Percentiles rank a stretch among this genome's conserved stretches.
phyloP scores from a whole-genome alignment of 1,140 invertebrate genomes.

The Hylaeus anthracinus region DNA sequence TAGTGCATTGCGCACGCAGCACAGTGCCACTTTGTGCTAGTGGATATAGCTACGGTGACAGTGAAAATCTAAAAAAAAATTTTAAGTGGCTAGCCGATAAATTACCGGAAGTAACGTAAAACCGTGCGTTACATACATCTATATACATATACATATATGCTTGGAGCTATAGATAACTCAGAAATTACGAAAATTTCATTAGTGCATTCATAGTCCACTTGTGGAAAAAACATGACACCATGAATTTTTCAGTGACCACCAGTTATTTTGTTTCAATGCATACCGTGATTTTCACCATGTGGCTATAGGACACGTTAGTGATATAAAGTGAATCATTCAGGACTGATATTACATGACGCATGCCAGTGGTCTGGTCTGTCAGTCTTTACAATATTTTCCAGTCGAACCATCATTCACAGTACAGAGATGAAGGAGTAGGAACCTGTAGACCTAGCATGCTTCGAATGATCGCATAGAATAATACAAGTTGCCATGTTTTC shows the following conservation, averaged over 20 bases:
- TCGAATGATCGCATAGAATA: neutral
- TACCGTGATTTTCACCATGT: conserved; percentile 20
- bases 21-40: conserved; percentile 56
- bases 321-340: conserved; percentile 20
- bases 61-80: conserved; percentile 62
- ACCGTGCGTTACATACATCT: conserved; percentile 60
- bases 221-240: conserved; percentile 23
- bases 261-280: neutral
- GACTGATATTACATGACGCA: conserved; percentile 6
- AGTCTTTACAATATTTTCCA: conserved; percentile 22
- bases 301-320: neutral
- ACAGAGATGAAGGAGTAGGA: neutral
- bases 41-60: conserved; percentile 65
- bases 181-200: conserved; percentile 65
- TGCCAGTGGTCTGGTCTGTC: conserved; percentile 22
- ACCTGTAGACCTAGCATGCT: neutral
- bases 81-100: conserved; percentile 59
- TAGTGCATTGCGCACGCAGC: conserved; percentile 31
- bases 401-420: neutral
- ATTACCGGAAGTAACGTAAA: conserved; percentile 78
- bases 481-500: neutral
- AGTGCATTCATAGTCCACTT: conserved; percentile 34
- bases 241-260: conserved; percentile 34
- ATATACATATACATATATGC: conserved; percentile 31
- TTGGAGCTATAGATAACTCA: conserved; percentile 64